Evolutionary conservation across 2,888 invertebrate genomes (phyloP).

Genomic region (Trichogramma evanescens): DNA sequence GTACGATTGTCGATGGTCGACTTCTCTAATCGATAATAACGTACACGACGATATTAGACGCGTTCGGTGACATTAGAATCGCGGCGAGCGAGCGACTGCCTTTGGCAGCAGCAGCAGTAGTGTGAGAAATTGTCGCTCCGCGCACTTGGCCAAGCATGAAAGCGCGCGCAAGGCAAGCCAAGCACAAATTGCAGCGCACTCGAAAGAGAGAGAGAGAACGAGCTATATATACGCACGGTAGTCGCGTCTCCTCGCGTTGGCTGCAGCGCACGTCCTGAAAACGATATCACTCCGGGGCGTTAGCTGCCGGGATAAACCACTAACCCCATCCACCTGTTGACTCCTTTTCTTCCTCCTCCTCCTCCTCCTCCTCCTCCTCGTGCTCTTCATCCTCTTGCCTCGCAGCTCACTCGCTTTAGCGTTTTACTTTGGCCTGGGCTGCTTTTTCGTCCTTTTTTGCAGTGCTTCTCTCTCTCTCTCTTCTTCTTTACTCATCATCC

Average conservation of each 20-base stretch:
- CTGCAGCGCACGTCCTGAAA: slow-evolving; percentile 27
- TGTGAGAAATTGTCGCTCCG: too few species aligned
- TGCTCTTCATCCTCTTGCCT: slow-evolving; percentile 23
- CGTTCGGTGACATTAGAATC: too few species aligned
- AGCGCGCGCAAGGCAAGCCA: too few species aligned
- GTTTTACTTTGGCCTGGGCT: not conserved
- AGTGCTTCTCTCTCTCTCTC: too few species aligned
- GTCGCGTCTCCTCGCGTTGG: slow-evolving; percentile 16
- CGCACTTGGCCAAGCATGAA: too few species aligned
- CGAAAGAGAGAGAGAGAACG: not conserved
- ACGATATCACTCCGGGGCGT: slow-evolving; percentile 43
- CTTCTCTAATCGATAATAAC: too few species aligned
- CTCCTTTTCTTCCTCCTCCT: slow-evolving; percentile 17
- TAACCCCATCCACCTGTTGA: slow-evolving; percentile 48
- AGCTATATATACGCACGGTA: not conserved
- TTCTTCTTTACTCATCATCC: not conserved
- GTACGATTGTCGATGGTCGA: too few species aligned
- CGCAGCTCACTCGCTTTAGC: slow-evolving; percentile 4
- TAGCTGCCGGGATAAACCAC: slow-evolving; percentile 43
- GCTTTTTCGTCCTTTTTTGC: too few species aligned
- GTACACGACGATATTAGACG: too few species aligned
- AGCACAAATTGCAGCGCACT: too few species aligned
- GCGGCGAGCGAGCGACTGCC: too few species aligned
- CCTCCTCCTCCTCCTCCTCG: slow-evolving; percentile 34
- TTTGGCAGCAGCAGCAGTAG: too few species aligned